These are phyloP conservation scores for Gymnothorax reevesii DNA, from an alignment of 2,797 vertebrate species.

Conservation along the genomic window DNA sequence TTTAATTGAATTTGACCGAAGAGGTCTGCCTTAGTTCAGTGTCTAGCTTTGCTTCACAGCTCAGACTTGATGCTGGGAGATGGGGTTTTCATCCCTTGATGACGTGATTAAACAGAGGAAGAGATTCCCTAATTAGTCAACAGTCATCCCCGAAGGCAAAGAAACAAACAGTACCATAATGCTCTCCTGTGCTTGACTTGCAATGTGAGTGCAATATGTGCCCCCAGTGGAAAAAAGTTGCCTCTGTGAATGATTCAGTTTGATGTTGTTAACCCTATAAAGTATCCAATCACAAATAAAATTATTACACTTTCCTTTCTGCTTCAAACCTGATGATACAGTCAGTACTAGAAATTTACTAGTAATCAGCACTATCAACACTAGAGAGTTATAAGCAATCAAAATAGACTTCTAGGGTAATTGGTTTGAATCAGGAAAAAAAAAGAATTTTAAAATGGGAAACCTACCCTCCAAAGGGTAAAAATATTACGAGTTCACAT, in stretches of 20 bases:
- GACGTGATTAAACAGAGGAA: slow-evolving; percentile 11
- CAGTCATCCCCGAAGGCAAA: background rate
- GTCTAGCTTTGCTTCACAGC: background rate
- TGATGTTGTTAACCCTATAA: background rate
- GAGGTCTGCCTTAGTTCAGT: background rate
- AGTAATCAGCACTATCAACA: too few species aligned
- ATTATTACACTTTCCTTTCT: too few species aligned
- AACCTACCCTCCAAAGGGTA: too few species aligned
- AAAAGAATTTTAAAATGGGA: too few species aligned
- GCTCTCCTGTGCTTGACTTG: background rate
- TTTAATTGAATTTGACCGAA: background rate
- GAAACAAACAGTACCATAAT: background rate
- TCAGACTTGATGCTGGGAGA: background rate
- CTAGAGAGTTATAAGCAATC: too few species aligned
- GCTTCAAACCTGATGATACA: too few species aligned
- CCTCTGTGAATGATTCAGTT: background rate
- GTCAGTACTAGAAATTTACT: too few species aligned
- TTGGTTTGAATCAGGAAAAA: too few species aligned
- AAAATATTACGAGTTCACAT: background rate
- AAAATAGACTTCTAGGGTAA: too few species aligned
- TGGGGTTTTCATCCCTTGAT: background rate
- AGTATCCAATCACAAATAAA: too few species aligned
- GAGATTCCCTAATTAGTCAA: slow-evolving; percentile 17
- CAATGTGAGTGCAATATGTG: background rate
- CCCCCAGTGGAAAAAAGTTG: background rate